phyloP scores from a whole-genome alignment of 2,797 vertebrate species.

The Enteromius mattozi region DNA sequence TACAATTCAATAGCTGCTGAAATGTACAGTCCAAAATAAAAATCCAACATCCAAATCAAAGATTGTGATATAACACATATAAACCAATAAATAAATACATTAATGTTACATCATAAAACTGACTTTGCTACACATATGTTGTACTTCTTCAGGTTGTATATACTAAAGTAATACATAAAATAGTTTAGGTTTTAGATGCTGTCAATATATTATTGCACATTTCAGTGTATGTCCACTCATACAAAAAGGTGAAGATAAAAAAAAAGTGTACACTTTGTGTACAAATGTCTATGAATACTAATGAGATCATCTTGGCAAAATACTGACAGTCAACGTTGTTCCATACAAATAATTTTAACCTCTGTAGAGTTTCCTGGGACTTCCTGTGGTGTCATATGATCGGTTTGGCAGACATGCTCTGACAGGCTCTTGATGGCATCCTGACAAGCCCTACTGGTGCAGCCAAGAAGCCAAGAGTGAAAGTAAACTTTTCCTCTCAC shows the following conservation, averaged over 20 bases:
- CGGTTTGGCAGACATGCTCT: constrained; percentile 47
- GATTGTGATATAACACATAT: neutral
- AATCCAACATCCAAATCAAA: neutral
- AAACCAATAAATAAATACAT: neutral
- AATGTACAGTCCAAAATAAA: neutral
- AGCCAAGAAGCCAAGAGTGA: constrained; percentile 43
- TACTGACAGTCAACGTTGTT: constrained; percentile 23
- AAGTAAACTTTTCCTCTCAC: constrained; percentile 49
- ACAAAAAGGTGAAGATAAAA: neutral
- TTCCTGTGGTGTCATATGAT: constrained; percentile 53
- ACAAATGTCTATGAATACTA: constrained; percentile 11
- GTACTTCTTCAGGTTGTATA: neutral
- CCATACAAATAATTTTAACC: constrained; percentile 38
- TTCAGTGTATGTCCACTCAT: neutral
- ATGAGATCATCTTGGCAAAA: constrained; percentile 11
- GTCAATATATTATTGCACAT: neutral
- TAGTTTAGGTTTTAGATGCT: neutral
- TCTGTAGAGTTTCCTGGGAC: constrained; percentile 42
- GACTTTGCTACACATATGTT: neutral
- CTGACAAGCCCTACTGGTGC: constrained; percentile 27
- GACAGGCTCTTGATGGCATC: constrained; percentile 49
- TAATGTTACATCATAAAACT: neutral
- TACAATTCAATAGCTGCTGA: neutral
- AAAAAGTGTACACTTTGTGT: neutral
- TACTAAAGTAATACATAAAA: neutral